Base-by-base conservation (phyloP, 2,888 invertebrate genomes). In the Electrophaes corylata region DNA sequence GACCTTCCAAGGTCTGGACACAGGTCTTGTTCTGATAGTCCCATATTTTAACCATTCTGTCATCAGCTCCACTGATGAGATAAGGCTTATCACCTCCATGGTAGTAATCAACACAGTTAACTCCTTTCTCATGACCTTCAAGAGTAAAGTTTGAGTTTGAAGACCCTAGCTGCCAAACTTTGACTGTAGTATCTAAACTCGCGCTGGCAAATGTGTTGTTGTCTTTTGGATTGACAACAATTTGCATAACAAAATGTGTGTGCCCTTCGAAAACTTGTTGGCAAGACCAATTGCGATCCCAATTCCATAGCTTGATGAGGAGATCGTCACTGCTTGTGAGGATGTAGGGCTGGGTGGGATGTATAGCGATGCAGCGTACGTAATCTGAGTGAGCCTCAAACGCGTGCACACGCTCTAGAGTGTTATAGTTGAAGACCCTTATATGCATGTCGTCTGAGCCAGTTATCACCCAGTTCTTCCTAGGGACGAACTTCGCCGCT, bases 11-110 rank as follows among this genome's bases (percentile, higher is more conserved):
- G 0, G 99, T 99, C 83, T 99, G 99, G 0, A 99, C 99, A 84
- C 99, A 99, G 0, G 98, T 99, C 92, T 99, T 99, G 88, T 99
- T 99, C 88, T 99, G 97, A 84, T 99, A 99, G 81, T 99, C 99
- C 99, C 99, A 99, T 74, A 99, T 99, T 91, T 99, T 99, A 4
- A 99, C 98, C 41, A 97, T 93, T 51, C 98, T 95, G 86, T 99
- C 99, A 83, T 99, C 99, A 23, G 99, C 99, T 2, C 99, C 99
- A 48, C 99, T 99, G 78, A 99, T 99, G 50, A 99, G 93, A 83
- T 99, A 99, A 0, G 99, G 99, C 77, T 99, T 99, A 81, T 99
- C 99, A 4, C 99, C 99, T 5, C 98, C 99, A 78, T 98, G 97
- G 82, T 99, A 99, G 80, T 99, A 99, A 86, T 99, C 99, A 0